Evolutionary conservation across 2,888 invertebrate genomes (phyloP).

Genomic region (Choristoneura rosaceana): DNA sequence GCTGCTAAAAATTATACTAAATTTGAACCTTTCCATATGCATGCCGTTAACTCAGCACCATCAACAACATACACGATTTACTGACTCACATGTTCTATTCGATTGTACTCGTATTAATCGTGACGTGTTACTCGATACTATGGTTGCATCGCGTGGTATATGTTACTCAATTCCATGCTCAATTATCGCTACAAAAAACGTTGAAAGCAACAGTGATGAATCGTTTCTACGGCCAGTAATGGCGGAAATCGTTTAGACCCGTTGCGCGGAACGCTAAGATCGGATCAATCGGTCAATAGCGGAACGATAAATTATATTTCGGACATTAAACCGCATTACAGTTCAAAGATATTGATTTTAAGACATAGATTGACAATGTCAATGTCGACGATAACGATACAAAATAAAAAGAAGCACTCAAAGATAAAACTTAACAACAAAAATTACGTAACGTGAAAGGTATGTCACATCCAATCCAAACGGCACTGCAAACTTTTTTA

Average conservation of each 20-base stretch:
- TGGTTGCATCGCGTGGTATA: constrained; percentile 66
- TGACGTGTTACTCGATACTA: constrained; percentile 47
- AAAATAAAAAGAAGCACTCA: neutral
- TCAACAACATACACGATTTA: constrained; percentile 20
- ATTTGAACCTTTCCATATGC: too few relatives aligned
- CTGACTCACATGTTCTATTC: constrained; percentile 12
- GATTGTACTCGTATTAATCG: constrained; percentile 47
- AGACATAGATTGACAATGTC: neutral
- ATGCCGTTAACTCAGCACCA: neutral
- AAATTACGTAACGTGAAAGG: neutral
- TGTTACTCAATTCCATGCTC: constrained; percentile 61
- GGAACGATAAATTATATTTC: constrained; percentile 25
- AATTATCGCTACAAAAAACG: constrained; percentile 58
- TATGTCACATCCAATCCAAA: constrained; percentile 18
- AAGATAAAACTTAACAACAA: constrained; percentile 20
- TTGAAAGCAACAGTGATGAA: constrained; percentile 75
- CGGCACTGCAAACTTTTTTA: constrained; percentile 36
- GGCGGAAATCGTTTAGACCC: constrained; percentile 53
- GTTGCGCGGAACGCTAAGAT: constrained; percentile 57
- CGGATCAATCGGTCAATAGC: constrained; percentile 42
- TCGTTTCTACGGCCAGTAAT: constrained; percentile 63
- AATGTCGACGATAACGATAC: constrained; percentile 1
- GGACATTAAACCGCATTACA: constrained; percentile 17
- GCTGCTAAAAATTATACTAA: too few relatives aligned
- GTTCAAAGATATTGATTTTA: neutral